Conservation (phyloP, 2,113 vertebrate genomes). For the Hemiprocne comata region DNA sequence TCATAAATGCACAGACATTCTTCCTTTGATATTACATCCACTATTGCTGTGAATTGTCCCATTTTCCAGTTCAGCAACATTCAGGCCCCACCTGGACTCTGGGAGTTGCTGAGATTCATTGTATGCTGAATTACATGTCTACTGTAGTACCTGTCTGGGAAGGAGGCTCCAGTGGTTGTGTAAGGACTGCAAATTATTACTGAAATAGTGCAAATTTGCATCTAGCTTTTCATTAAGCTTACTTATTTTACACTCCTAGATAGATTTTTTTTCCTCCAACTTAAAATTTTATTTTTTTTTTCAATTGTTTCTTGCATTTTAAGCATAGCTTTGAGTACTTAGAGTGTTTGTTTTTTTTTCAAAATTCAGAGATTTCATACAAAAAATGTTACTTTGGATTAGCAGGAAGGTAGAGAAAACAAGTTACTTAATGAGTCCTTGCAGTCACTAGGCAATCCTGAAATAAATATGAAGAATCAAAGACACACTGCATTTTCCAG, state of each 20-base stretch:
- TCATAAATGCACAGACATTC: neutral
- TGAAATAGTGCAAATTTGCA: neutral
- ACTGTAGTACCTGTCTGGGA: neutral
- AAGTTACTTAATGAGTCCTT: neutral
- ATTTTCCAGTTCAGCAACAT: neutral
- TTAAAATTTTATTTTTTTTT: neutral
- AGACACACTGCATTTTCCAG: neutral
- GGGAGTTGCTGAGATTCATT: neutral
- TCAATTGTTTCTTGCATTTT: neutral
- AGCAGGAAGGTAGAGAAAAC: neutral
- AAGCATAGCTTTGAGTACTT: neutral
- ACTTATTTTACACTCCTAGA: neutral
- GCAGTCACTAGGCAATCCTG: neutral
- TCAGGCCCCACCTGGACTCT: neutral
- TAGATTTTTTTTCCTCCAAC: neutral
- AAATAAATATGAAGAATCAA: neutral
- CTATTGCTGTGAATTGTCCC: neutral
- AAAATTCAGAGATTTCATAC: neutral
- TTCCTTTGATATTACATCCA: neutral
- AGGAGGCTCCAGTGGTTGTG: neutral
- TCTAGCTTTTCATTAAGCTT: neutral
- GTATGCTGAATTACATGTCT: neutral
- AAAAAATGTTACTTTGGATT: neutral
- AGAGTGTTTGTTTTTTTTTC: rapidly evolving
- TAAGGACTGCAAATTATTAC: neutral